Conservation (phyloP, 2,113 vertebrate species). For the Amphiprion percula region DNA sequence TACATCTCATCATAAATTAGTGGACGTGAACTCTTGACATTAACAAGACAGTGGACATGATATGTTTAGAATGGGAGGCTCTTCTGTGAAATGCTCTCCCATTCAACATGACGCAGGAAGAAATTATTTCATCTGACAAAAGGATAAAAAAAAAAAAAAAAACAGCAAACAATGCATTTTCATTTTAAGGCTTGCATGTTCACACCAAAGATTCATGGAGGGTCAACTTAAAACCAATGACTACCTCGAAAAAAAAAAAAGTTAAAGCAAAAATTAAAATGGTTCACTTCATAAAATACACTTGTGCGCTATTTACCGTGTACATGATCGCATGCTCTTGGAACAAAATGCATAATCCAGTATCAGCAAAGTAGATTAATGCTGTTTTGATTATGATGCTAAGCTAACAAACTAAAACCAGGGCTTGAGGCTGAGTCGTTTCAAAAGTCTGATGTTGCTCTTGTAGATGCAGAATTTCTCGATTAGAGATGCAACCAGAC, state of each 20-base stretch:
- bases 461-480: not conserved
- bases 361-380: not conserved
- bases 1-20: constrained; percentile 38
- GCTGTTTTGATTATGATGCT: not conserved
- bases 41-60: constrained; percentile 41
- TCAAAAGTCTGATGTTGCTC: not conserved
- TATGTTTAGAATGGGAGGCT: constrained; percentile 45
- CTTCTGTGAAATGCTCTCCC: constrained; percentile 30
- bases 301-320: too few relatives aligned
- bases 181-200: constrained; percentile 25
- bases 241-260: not conserved
- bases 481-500: not conserved
- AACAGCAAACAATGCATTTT: not conserved
- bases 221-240: not conserved
- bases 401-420: not conserved
- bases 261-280: too few relatives aligned
- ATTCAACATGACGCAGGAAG: constrained; percentile 39
- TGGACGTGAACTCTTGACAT: constrained; percentile 32
- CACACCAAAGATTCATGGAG: constrained; percentile 36
- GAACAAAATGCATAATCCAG: not conserved
- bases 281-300: too few relatives aligned
- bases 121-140: constrained; percentile 12
- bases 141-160: not conserved
- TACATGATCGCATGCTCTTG: not conserved
- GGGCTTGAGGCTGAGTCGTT: too few relatives aligned